Evolutionary conservation across 2,888 invertebrate species (phyloP), one percentile per base, ranked within the genome.

Genomic region (Parascotia fuliginaria): DNA sequence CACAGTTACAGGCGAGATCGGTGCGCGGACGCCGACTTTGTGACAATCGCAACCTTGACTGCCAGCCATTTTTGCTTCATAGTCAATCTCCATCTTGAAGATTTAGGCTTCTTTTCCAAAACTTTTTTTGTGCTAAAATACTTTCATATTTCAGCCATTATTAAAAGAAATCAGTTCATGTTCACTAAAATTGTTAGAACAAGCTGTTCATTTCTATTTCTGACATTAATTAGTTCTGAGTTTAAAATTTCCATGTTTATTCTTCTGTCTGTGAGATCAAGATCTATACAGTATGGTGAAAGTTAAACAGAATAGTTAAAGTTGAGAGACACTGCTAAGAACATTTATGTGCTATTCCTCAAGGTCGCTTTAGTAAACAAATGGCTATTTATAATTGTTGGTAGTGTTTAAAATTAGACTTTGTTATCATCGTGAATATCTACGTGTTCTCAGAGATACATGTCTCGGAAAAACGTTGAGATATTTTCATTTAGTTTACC

Each of bases 31-130:
- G 79, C 77, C 56, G 77, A 69, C 68, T 60, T 72, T 77, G 77
- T 75, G 77, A 75, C 81, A 78, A 81, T 73, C 75, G 83, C 79
- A 83, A 81, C 84, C 83, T 85, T 83, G 44, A 33, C 27, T 41
- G 31, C 19, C 36, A 37, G 32, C 16, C 34, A 31, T 56, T 55
- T 50, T 48, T 36, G 32, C 24, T 37, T 36, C 16, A 9, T 13
- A 33, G 32, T 32, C 32, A 7, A 11, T 34, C 22, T 36, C 22
- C 36, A 22, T 22, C n/a, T 22, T 9, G 9, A 11, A 19, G 19
- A 34, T n/a, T 16, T 33, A 33, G 15, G 5, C 15, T 36, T 22
- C 22, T 24, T 6, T 24, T 24, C 7, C 24, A 24, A 7, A 19
- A 19, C 19, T n/a, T 5, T 19, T 19, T 19, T 19, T 19, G 5